These are phyloP conservation scores for Zaprionus kolodkinae DNA, from an alignment of 1,140 invertebrate species.

Conservation along the genomic window DNA sequence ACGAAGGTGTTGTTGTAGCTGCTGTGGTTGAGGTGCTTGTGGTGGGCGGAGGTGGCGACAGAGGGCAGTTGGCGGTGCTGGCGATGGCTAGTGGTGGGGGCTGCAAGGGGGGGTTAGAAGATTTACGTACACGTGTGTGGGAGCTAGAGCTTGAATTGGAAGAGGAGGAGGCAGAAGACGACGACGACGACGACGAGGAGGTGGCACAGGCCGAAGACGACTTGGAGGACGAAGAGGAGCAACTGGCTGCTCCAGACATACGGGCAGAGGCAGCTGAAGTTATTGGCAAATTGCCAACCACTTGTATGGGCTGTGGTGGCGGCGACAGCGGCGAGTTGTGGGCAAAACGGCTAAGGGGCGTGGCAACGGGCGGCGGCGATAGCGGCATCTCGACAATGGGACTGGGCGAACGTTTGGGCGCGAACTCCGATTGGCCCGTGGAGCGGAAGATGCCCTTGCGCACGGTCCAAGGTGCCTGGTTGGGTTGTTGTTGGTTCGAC, in stretches of 20 bases:
- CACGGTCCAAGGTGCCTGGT: constrained; percentile 88
- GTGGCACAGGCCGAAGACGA: constrained; percentile 50
- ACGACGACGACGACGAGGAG: constrained; percentile 62
- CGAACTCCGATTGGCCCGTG: constrained; percentile 83
- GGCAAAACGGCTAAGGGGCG: constrained; percentile 59
- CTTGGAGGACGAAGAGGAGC: constrained; percentile 29
- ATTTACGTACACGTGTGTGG: constrained; percentile 81
- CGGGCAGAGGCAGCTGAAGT: constrained; percentile 30
- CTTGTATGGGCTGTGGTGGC: constrained; percentile 77
- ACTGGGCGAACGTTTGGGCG: constrained; percentile 78
- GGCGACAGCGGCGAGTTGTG: constrained; percentile 68
- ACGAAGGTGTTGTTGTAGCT: constrained; percentile 44
- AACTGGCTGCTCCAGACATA: not conserved
- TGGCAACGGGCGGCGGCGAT: constrained; percentile 79
- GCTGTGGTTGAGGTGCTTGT: constrained; percentile 34
- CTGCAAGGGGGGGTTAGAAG: constrained; percentile 78
- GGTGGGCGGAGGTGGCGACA: constrained; percentile 56
- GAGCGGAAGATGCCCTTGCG: constrained; percentile 87
- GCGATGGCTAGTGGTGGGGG: constrained; percentile 35
- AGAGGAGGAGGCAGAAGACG: constrained; percentile 57
- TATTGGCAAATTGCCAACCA: constrained; percentile 51
- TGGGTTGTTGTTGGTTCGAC: constrained; percentile 83
- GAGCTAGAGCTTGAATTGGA: constrained; percentile 61
- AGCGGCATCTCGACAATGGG: constrained; percentile 83
- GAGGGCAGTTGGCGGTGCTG: constrained; percentile 39